Evolutionary conservation across 2,888 invertebrate species (phyloP).

Genomic region (Panopea generosa): DNA sequence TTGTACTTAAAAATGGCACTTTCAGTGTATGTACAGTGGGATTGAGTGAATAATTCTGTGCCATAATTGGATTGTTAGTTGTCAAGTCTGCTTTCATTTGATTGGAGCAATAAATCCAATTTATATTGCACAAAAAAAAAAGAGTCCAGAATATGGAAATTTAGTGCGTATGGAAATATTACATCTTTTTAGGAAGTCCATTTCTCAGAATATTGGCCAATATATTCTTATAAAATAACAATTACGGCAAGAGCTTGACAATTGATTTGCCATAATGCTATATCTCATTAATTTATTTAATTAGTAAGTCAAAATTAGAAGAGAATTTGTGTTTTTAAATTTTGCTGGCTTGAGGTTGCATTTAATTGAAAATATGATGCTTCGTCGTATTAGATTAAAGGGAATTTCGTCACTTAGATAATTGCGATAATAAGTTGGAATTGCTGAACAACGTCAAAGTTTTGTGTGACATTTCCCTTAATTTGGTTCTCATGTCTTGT

Average conservation of each 20-base stretch:
- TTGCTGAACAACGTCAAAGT: too few species aligned
- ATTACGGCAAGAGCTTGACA: constrained; percentile 20
- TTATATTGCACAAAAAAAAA: constrained; percentile 23
- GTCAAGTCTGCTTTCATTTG: constrained; percentile 1
- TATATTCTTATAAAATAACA: constrained; percentile 51
- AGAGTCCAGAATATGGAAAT: constrained; percentile 30
- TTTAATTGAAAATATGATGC: constrained; percentile 1
- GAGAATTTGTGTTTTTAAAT: neutral
- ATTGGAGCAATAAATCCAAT: constrained; percentile 14
- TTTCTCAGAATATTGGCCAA: constrained; percentile 22
- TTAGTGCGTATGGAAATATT: constrained; percentile 13
- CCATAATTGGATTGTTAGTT: neutral
- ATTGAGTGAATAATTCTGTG: too few species aligned
- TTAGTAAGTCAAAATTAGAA: constrained; percentile 5
- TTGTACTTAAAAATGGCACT: too few species aligned
- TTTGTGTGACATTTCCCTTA: too few species aligned
- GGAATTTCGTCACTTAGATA: neutral
- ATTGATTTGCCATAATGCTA: constrained; percentile 5
- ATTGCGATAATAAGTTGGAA: too few species aligned
- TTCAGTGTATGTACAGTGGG: too few species aligned
- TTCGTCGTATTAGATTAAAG: neutral
- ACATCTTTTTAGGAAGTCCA: constrained; percentile 27
- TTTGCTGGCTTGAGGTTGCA: neutral
- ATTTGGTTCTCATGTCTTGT: too few species aligned
- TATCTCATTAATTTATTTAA: constrained; percentile 25